These are phyloP conservation scores for Corythoichthys intestinalis DNA, from an alignment of 2,113 vertebrate genomes.

Conservation along the genomic window DNA sequence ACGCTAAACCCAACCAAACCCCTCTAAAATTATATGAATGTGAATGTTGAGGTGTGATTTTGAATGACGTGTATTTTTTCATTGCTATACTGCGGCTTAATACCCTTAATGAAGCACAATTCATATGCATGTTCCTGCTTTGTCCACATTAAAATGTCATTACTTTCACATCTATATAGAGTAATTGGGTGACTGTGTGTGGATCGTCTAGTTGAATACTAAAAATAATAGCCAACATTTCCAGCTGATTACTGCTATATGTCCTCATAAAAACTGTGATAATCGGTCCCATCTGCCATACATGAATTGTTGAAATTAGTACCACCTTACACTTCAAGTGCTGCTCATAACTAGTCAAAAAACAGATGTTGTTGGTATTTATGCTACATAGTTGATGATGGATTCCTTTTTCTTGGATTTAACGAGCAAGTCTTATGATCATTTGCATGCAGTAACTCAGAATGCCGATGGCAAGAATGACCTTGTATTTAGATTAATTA, in stretches of 20 bases:
- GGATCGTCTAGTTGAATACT: constrained; percentile 1
- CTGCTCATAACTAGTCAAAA: neutral
- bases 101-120: neutral
- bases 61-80: neutral
- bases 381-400: constrained; percentile 2
- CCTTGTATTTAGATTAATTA: neutral
- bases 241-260: constrained; percentile 26
- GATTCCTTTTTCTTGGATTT: neutral
- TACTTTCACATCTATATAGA: neutral
- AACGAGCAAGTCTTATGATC: neutral
- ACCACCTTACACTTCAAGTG: neutral
- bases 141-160: constrained; percentile 2
- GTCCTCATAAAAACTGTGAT: constrained; percentile 35
- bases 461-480: neutral
- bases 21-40: no score
- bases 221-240: constrained; percentile 27
- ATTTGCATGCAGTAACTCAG: neutral
- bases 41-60: no score
- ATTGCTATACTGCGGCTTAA: neutral
- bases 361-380: neutral
- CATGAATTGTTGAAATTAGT: constrained; percentile 16
- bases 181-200: constrained; percentile 8
- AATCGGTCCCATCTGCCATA: constrained; percentile 31
- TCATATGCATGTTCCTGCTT: neutral
- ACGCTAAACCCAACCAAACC: no score